Evolutionary conservation across 1,140 invertebrate species (phyloP), one percentile per base, ranked within the genome.

Genomic region (Reticulitermes speratus): DNA sequence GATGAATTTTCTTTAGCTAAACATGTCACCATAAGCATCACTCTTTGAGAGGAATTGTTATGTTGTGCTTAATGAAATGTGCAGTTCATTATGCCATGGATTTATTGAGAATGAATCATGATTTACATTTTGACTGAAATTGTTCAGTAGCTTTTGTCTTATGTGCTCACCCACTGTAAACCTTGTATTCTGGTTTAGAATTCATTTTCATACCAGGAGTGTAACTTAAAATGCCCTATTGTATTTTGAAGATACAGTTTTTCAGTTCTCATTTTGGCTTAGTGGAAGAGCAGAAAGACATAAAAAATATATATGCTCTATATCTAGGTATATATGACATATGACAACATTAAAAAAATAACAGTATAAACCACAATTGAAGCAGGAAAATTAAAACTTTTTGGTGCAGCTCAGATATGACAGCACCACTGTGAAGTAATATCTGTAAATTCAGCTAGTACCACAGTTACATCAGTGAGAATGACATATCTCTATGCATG

Each of bases 221-320:
- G 19, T 65, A 19, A 30, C 8, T n/a, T 75, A 3, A 75, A 75
- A 75, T 19, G 38, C 21, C 25, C n/a, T n/a, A 12, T 75, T 14
- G 14, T 38, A 38, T 38, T 75, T 75, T 25, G n/a, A 75, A 75
- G 65, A 75, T 75, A 38, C 38, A 38, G 38, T 2, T 2, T 75
- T 65, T 55, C 16, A 75, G 65, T n/a, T 75, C 25, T 75, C 65
- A 30, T 75, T 48, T 75, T 75, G 25, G 25, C 65, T 75, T 75
- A 75, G 65, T 75, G 65, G 65, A 75, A 75, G 65, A 75, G 65
- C 65, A 75, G 65, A 75, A 75, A 75, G 65, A 75, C 65, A 75
- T 75, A n/a, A 75, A 75, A 59, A 75, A 75, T 30, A 8, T 30
- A n/a, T 30, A 30, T 0, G 25, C n/a, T 75, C 65, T 75, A 75